A percentile compares a stretch with the other conserved stretches of the same genome.
These are phyloP conservation scores for Salarias fasciatus DNA, from an alignment of 2,797 vertebrate genomes.

Conservation along the genomic window DNA sequence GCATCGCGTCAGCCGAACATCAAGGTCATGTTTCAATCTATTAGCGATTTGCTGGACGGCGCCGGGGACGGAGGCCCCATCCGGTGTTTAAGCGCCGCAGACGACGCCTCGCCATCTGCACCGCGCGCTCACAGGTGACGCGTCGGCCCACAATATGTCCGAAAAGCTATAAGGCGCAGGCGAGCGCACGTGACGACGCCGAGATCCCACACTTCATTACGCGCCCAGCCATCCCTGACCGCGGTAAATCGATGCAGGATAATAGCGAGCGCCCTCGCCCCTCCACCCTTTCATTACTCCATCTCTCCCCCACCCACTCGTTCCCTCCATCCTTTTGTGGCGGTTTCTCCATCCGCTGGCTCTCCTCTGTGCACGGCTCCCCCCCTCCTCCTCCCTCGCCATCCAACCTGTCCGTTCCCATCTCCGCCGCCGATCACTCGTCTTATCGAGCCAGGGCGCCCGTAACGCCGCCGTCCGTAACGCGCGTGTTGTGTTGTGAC, in stretches of 20 bases:
- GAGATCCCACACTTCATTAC: constrained; percentile 82
- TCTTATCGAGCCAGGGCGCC: constrained; percentile 53
- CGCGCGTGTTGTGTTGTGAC: constrained; percentile 77
- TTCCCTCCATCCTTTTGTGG: constrained; percentile 33
- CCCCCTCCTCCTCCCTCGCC: constrained; percentile 26
- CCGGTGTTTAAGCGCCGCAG: constrained; percentile 46
- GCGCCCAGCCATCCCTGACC: constrained; percentile 74
- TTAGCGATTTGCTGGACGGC: constrained; percentile 16
- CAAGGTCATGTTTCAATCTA: neutral
- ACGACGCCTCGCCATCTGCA: constrained; percentile 46
- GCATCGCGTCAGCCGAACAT: neutral
- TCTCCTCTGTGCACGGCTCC: constrained; percentile 1
- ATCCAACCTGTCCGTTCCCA: constrained; percentile 68
- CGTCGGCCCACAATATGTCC: constrained; percentile 60
- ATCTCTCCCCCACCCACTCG: constrained; percentile 20
- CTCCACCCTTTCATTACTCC: constrained; percentile 49
- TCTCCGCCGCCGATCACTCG: constrained; percentile 63
- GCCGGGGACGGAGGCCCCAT: constrained; percentile 27
- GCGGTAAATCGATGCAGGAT: constrained; percentile 80
- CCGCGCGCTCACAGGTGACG: constrained; percentile 51
- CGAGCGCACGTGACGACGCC: constrained; percentile 66
- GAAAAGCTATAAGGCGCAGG: constrained; percentile 69
- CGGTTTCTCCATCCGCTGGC: constrained; percentile 9
- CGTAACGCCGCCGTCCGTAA: constrained; percentile 58
- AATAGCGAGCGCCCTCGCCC: constrained; percentile 69